A percentile compares a stretch with the other conserved stretches of the same genome.
Conservation (phyloP, 2,797 vertebrate genomes). For the Fringilla coelebs region DNA sequence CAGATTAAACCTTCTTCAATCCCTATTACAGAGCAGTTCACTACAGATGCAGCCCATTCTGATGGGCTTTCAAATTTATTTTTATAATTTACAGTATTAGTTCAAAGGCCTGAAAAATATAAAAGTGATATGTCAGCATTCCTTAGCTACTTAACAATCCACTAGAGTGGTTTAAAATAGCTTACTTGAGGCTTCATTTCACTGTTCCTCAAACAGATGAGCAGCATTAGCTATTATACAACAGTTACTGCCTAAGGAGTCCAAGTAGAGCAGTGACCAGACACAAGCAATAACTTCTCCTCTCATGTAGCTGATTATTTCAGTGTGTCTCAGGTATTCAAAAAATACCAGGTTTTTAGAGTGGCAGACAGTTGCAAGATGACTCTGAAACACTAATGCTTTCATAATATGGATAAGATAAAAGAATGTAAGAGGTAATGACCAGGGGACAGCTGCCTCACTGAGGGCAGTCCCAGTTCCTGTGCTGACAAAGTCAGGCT, state of each 20-base stretch:
- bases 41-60: neutral
- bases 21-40: neutral
- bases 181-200: neutral
- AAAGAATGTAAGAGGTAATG: neutral
- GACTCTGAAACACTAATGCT: neutral
- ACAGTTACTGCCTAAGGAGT: neutral
- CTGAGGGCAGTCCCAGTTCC: neutral
- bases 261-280: neutral
- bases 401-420: neutral
- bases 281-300: neutral
- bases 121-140: neutral
- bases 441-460: neutral
- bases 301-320: neutral
- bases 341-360: neutral
- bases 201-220: neutral
- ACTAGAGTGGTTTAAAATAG: neutral
- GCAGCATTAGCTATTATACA: neutral
- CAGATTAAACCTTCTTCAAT: neutral
- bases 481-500: neutral
- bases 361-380: neutral
- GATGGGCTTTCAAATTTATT: neutral
- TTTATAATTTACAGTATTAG: neutral
- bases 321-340: neutral
- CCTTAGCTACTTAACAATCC: neutral
- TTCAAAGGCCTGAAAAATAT: constrained; percentile 19